Evolutionary conservation across 1,140 invertebrate species (phyloP).

Genomic region (Caenorhabditis remanei): DNA sequence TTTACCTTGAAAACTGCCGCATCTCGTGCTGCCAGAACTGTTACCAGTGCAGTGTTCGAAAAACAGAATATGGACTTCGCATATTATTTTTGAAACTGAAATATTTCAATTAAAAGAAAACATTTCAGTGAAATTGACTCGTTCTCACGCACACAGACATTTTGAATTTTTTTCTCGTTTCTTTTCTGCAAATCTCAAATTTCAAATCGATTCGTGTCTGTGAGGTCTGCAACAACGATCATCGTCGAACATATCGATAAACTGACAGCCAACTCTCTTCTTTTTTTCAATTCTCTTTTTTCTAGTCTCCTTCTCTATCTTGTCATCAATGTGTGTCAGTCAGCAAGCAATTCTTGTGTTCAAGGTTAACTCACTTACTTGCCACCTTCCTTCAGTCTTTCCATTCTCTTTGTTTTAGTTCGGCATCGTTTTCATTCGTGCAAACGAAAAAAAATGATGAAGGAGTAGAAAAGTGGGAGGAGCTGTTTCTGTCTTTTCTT

Average conservation of each 20-base stretch:
- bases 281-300: neutral
- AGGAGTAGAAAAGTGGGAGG: neutral
- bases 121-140: too few relatives aligned
- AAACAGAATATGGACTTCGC: too few relatives aligned
- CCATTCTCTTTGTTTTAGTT: conserved; percentile 23
- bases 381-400: neutral
- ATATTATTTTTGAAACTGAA: too few relatives aligned
- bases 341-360: conserved; percentile 33
- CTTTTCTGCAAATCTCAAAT: too few relatives aligned
- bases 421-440: neutral
- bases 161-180: too few relatives aligned
- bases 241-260: conserved; percentile 40
- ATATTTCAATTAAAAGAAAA: too few relatives aligned
- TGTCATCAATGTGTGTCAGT: conserved; percentile 17
- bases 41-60: too few relatives aligned
- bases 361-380: conserved; percentile 48
- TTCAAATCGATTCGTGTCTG: neutral
- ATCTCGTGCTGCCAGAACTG: too few relatives aligned
- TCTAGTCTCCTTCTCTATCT: neutral
- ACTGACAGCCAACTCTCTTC: conserved; percentile 4
- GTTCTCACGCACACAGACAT: too few relatives aligned
- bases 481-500: neutral
- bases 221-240: conserved; percentile 1
- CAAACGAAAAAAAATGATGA: neutral
- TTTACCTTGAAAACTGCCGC: too few relatives aligned